Base-by-base conservation (phyloP, 2,113 vertebrate species). In the Nothocercus nigrocapillus region DNA sequence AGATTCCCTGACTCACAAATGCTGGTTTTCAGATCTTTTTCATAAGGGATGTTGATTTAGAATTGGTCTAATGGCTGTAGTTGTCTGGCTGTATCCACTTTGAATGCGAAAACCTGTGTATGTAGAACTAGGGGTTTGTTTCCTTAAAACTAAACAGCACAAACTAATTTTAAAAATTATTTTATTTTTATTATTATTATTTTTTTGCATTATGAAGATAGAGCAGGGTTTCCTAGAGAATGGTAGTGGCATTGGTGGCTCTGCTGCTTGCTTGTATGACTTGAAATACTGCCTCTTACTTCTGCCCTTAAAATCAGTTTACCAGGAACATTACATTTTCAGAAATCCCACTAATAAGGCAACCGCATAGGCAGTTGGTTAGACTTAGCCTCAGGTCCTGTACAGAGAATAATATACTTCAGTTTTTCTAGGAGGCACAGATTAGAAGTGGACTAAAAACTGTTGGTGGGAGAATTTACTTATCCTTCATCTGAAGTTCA, bases 191-290 rank as follows among this genome's bases (percentile, higher is more conserved):
- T 19, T 51, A 47, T 53, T 53, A 27, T 51, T 51, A 14, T 12
- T 54, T 27, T 53, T 54, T 28, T 12, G 13, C 0, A 0, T 34
- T 25, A 38, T 9, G 0, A 7, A 61, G 47, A 16, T 22, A 47
- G 10, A 20, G 59, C 25, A 5, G 54, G 42, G 11, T 61, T 91
- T 5, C 44, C 32, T 38, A 1, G 1, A 2, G n/a, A 70, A 38
- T 0, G 0, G 9, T 36, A 44, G 15, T n/a, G 2, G 44, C 14
- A 40, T 34, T 42, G 1, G 2, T 66, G 42, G 21, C 19, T 88
- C 58, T n/a, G 20, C 54, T 83, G 28, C 36, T 74, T 90, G 27
- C 28, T 63, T 24, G 3, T 34, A 3, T 67, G n/a, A n/a, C 22
- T 79, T 42, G 44, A 53, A 80, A 66, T 93, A 82, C 34, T 34